These are phyloP conservation scores for Teinopalpus imperialis DNA, from an alignment of 2,888 invertebrate genomes.

Conservation along the genomic window DNA sequence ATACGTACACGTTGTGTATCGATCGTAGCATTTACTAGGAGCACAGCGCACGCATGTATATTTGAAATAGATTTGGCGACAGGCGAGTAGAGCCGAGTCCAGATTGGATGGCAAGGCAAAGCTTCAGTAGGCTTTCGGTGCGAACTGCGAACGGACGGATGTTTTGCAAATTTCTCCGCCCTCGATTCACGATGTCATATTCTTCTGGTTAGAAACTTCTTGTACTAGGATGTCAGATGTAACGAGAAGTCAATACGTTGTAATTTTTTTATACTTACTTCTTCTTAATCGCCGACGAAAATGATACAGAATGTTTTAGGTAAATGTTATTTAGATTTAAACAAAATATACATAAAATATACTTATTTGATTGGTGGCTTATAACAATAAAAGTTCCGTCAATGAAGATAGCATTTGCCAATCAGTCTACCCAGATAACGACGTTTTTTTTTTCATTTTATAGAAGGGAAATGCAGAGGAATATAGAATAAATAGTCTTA, in stretches of 20 bases:
- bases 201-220: conserved; percentile 26
- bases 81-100: not conserved
- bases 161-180: conserved; percentile 1
- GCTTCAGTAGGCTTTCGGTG: conserved; percentile 24
- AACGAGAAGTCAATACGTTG: not conserved
- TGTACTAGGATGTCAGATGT: conserved; percentile 33
- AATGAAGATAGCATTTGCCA: no score
- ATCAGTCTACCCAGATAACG: no score
- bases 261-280: no score
- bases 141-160: conserved; percentile 25
- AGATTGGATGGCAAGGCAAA: conserved; percentile 29
- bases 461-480: no score
- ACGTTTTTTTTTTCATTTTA: no score
- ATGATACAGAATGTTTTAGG: no score
- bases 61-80: conserved; percentile 1
- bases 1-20: conserved; percentile 39
- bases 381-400: no score
- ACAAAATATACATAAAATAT: no score
- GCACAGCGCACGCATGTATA: conserved; percentile 34
- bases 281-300: no score
- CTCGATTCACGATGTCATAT: conserved; percentile 14
- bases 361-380: no score
- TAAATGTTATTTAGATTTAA: no score
- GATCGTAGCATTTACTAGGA: conserved; percentile 51
- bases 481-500: no score